Conservation (phyloP, 2,888 invertebrate genomes). For the Pelosia muscerda region DNA sequence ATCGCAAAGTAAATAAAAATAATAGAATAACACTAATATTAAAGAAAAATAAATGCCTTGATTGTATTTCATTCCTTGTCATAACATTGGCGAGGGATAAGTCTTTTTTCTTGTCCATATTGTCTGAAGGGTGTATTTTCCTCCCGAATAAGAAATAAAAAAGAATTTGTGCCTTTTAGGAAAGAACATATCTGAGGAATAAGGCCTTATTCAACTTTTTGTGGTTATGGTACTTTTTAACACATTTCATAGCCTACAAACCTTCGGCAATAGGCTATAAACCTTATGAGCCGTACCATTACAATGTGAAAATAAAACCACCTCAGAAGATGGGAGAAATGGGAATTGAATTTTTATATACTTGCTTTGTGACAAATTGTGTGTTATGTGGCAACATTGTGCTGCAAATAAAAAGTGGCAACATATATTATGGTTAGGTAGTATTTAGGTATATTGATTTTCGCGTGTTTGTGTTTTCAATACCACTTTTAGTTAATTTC, state of each 20-base stretch:
- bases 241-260: background rate
- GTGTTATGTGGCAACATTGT: background rate
- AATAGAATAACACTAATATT: too few species aligned
- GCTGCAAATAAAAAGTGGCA: background rate
- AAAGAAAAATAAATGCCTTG: too few species aligned
- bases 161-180: background rate
- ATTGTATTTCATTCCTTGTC: background rate
- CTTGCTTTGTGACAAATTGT: slow-evolving; percentile 2
- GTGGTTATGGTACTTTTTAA: slow-evolving; percentile 4
- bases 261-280: slow-evolving; percentile 2
- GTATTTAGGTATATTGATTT: too few species aligned
- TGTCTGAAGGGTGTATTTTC: background rate
- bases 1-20: too few species aligned
- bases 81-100: background rate
- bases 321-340: background rate
- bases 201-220: background rate
- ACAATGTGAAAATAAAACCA: slow-evolving; percentile 1
- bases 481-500: too few species aligned
- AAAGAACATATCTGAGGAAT: background rate
- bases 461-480: too few species aligned
- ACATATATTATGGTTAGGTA: too few species aligned
- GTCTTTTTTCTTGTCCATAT: background rate
- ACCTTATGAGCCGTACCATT: slow-evolving; percentile 3
- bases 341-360: background rate
- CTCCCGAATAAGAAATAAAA: background rate